Evolutionary conservation across 1,140 invertebrate genomes (phyloP).

Genomic region (Leptinotarsa defecta): DNA sequence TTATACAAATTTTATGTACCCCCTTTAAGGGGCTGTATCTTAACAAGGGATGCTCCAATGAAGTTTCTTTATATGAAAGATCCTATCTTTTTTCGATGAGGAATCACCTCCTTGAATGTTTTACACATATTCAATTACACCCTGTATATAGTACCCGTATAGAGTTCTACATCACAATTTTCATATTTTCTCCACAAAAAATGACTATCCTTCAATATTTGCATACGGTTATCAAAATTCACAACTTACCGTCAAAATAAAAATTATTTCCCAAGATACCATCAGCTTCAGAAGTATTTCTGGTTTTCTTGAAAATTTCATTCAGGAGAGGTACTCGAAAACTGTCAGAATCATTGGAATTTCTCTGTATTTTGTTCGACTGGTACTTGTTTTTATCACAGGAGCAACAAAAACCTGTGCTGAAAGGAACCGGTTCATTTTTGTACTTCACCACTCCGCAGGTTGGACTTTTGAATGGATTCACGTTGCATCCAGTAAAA

Average conservation of each 20-base stretch:
- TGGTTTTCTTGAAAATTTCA: slow-evolving; percentile 17
- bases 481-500: slow-evolving; percentile 52
- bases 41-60: no score
- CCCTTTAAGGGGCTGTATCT: no score
- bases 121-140: no score
- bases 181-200: no score
- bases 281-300: slow-evolving; percentile 36
- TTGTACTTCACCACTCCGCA: slow-evolving; percentile 54
- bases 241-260: not conserved
- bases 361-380: not conserved
- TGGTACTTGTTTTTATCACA: slow-evolving; percentile 40
- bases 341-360: not conserved
- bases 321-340: not conserved
- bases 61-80: no score
- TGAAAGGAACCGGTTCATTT: slow-evolving; percentile 54
- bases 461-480: slow-evolving; percentile 50
- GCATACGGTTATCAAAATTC: no score
- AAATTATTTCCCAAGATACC: slow-evolving; percentile 37
- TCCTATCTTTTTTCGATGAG: no score
- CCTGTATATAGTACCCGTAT: no score
- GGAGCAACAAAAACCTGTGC: slow-evolving; percentile 60
- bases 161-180: no score
- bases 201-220: no score
- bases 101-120: no score
- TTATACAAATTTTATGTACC: no score